Evolutionary conservation across 2,797 vertebrate genomes (phyloP), one percentile per base, ranked within the genome.

Genomic region (Chaunax sp.): DNA sequence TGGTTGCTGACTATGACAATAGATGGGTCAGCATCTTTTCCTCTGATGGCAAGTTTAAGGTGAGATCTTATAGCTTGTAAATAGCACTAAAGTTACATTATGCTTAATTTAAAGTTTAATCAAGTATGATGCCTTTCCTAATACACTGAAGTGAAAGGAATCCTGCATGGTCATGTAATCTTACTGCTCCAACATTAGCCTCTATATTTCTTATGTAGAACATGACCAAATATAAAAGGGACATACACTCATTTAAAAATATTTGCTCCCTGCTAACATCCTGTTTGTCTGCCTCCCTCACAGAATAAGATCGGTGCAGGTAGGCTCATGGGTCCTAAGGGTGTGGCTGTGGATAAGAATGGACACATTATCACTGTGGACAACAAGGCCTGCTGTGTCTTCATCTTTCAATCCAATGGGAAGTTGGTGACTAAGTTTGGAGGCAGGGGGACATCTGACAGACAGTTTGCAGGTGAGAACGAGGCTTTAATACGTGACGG

Each of bases 21-120:
- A 94, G 96, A 87, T 99, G 97, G 97, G 96, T 98, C 90, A 98
- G 97, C 89, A 96, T 98, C 83, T 99, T 99, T 87, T 96, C 96
- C 2, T 92, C 97, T 0, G 97, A 99, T 44, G 97, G 97, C 53
- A 98, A 98, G 85, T 99, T 99, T 85, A 99, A 98, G 96, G 97
- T 92, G 57, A 73, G 66, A 19, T 19, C 19, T 63, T 41, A 37
- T 11, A 38, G 4, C 3, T 5, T 35, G n/a, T 44, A 20, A 56
- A 20, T 37, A 37, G n/a, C 15, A 7, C 6, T 30, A 12, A 41
- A 41, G 20, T 11, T n/a, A 22, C 18, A 43, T 3, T 40, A 16
- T 40, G 38, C 13, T 12, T 37, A 13, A 15, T 40, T 14, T 43
- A 2, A 1, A 2, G 13, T 38, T 38, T 14, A 38, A 14, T 38